Evolutionary conservation across 2,113 vertebrate species (phyloP), one percentile per base, ranked within the genome.

Genomic region (Hassar affinis): DNA sequence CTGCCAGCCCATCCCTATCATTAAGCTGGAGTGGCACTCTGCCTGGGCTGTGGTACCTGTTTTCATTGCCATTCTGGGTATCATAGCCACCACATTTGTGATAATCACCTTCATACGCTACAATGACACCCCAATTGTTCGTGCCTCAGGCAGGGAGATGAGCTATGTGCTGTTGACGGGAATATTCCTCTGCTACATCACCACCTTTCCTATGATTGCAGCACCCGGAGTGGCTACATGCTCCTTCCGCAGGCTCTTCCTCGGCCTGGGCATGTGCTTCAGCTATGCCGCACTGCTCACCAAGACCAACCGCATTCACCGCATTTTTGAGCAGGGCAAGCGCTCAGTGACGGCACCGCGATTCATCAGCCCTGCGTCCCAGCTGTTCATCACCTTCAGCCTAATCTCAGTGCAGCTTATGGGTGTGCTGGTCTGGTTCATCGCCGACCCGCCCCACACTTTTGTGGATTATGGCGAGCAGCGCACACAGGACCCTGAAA

Each of bases 251-350:
- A 94, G 98, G 72, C 93, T 99, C 90, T 96, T 99, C 88, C 87
- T 98, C 4, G 98, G 98, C 85, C 96, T 99, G 0, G 98, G 98
- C 76, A 97, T 98, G 97, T 98, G 97, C 91, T 96, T 99, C 92
- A 99, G 97, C 90, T 95, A 99, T 62, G 96, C 97, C 11, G 98
- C 98, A 0, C 92, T 99, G 90, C 95, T 99, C 51, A 98, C 98
- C 88, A 99, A 99, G 93, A 99, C 98, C 87, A 99, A 98, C 92
- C 94, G 98, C 76, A 99, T 99, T 92, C 96, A 99, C 91, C 95
- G 98, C 91, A 98, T 99, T 94, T 99, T 99, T 80, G 96, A 97
- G 91, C 97, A 97, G 92, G 98, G 98, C 33, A 97, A 96, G 93
- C 95, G 94, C 75, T 97, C 97, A 0, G 98, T 98, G 86, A 96